These are phyloP conservation scores for Brevimyrus niger DNA, from an alignment of 2,113 vertebrate species.

Conservation along the genomic window DNA sequence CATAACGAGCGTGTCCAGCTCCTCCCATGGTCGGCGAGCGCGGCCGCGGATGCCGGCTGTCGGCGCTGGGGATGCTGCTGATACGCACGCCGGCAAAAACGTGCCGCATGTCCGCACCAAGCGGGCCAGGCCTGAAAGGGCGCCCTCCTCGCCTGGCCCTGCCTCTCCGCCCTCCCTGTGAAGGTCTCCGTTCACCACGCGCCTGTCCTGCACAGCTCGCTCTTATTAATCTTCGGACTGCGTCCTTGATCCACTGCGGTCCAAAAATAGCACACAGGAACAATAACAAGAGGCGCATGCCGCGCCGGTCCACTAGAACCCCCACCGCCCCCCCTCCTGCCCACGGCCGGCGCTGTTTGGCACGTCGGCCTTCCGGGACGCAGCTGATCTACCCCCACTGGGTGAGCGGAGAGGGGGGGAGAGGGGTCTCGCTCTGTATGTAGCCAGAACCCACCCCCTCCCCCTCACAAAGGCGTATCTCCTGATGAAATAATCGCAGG, in stretches of 20 bases:
- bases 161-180: neutral
- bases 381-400: neutral
- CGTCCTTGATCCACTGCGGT: neutral
- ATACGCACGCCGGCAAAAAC: neutral
- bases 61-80: neutral
- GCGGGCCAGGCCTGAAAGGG: neutral
- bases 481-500: conserved; percentile 2
- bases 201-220: neutral
- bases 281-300: neutral
- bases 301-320: neutral
- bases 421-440: conserved; percentile 7
- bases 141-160: neutral
- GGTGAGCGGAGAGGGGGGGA: neutral
- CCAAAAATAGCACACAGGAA: conserved; percentile 3
- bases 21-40: neutral
- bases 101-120: neutral
- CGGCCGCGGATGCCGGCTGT: neutral
- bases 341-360: neutral
- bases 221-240: conserved; percentile 2
- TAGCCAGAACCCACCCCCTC: neutral
- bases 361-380: neutral
- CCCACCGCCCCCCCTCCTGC: neutral
- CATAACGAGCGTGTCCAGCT: neutral
- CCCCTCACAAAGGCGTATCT: neutral
- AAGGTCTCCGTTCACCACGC: neutral